phyloP scores from a whole-genome alignment of 1,140 invertebrate species.

The Papilio glaucus region DNA sequence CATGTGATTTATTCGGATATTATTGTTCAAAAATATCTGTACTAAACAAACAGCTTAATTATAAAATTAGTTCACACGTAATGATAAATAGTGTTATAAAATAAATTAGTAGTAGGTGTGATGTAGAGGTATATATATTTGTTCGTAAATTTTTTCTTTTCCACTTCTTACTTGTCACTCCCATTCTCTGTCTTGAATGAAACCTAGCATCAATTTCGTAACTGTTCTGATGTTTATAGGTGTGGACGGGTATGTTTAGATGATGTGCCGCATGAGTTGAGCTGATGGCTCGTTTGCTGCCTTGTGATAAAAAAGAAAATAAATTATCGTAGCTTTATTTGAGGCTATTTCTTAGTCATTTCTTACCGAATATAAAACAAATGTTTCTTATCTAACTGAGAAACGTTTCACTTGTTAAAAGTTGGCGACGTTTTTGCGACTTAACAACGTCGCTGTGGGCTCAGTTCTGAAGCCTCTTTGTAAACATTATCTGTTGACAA shows the following conservation, averaged over 20 bases:
- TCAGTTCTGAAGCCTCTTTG: background rate
- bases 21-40: background rate
- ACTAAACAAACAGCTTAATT: too few relatives aligned
- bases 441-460: background rate
- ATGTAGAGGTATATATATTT: too few relatives aligned
- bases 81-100: too few relatives aligned
- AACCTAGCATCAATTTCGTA: too few relatives aligned
- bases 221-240: background rate
- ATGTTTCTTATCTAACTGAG: background rate
- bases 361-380: background rate
- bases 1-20: background rate
- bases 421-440: conserved; percentile 14
- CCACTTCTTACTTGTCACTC: too few relatives aligned
- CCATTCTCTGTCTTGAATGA: too few relatives aligned
- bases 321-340: background rate
- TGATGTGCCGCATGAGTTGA: background rate
- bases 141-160: too few relatives aligned
- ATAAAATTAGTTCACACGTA: too few relatives aligned
- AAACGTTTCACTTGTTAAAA: conserved; percentile 2
- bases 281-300: background rate
- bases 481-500: background rate
- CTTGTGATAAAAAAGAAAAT: background rate
- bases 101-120: too few relatives aligned
- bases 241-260: background rate
- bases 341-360: background rate